Conservation (phyloP, 2,113 vertebrate genomes). For the Erinaceus europaeus region DNA sequence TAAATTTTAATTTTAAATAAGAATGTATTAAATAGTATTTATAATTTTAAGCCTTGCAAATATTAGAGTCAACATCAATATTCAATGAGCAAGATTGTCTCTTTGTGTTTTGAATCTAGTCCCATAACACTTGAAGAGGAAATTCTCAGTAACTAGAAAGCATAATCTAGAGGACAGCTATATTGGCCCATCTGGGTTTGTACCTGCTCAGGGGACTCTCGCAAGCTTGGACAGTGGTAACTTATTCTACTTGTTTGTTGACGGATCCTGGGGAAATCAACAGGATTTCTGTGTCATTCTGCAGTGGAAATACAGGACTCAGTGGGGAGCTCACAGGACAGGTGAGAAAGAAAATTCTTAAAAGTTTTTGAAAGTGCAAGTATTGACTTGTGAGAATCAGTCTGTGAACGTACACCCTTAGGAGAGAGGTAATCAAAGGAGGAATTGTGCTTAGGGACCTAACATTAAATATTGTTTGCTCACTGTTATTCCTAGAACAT, state of each 20-base stretch:
- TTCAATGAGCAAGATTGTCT: background rate
- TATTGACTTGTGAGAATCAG: background rate
- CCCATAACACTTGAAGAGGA: background rate
- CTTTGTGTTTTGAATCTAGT: background rate
- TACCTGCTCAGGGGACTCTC: background rate
- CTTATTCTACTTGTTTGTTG: background rate
- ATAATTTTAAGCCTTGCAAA: background rate
- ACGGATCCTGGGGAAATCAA: background rate
- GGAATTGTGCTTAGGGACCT: too few species aligned
- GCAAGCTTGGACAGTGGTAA: background rate
- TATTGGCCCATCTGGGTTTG: background rate
- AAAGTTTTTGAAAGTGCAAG: background rate
- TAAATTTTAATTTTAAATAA: constrained; percentile 3
- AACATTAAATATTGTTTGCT: background rate
- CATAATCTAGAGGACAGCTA: background rate
- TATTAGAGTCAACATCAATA: background rate
- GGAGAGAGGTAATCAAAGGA: background rate
- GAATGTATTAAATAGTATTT: background rate
- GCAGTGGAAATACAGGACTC: background rate
- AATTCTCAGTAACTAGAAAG: background rate
- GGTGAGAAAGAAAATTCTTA: background rate
- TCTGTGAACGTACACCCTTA: background rate
- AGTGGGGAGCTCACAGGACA: background rate
- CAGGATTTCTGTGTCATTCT: background rate
- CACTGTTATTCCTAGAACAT: background rate